A percentile compares a stretch with the other conserved stretches of the same genome.
These are phyloP conservation scores for Lacerta bilineata DNA, from an alignment of 2,797 vertebrate species.

Conservation along the genomic window DNA sequence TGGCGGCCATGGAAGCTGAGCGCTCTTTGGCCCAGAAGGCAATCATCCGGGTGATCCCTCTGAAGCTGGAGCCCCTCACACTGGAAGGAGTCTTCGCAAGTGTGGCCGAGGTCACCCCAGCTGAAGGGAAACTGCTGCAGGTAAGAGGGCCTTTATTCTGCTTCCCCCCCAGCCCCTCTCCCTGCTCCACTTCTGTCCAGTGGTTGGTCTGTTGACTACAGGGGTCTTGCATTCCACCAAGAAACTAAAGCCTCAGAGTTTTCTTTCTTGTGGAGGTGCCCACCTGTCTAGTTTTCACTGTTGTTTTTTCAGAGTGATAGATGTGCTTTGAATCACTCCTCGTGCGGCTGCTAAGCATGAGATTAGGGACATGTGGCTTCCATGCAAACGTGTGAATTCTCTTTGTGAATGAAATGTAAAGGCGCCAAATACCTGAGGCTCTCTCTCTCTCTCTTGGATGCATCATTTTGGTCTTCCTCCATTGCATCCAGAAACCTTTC, in stretches of 20 bases:
- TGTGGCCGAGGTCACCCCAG: conserved; percentile 87
- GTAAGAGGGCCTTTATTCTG: conserved; percentile 76
- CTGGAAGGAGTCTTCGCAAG: conserved; percentile 93
- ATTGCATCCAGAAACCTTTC: background rate
- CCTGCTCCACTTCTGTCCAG: background rate
- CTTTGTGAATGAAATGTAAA: background rate
- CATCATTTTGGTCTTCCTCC: background rate
- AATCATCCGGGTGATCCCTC: conserved; percentile 91
- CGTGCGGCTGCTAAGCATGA: background rate
- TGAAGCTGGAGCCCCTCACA: conserved; percentile 89
- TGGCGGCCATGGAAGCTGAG: conserved; percentile 86
- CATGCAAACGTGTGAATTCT: background rate
- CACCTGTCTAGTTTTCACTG: fast-evolving
- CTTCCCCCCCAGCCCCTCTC: background rate
- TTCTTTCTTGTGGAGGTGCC: background rate
- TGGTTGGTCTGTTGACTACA: fast-evolving
- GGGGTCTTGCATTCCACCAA: fast-evolving
- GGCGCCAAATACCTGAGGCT: background rate
- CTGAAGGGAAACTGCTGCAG: conserved; percentile 96
- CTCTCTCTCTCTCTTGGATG: background rate
- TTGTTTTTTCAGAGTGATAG: background rate
- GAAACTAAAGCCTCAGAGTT: fast-evolving
- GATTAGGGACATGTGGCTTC: conserved; percentile 20
- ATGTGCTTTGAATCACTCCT: background rate
- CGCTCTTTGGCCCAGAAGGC: conserved; percentile 87